A percentile compares a stretch with the other conserved stretches of the same genome.
Conservation (phyloP, 2,797 vertebrate species). For the Salmo trutta region DNA sequence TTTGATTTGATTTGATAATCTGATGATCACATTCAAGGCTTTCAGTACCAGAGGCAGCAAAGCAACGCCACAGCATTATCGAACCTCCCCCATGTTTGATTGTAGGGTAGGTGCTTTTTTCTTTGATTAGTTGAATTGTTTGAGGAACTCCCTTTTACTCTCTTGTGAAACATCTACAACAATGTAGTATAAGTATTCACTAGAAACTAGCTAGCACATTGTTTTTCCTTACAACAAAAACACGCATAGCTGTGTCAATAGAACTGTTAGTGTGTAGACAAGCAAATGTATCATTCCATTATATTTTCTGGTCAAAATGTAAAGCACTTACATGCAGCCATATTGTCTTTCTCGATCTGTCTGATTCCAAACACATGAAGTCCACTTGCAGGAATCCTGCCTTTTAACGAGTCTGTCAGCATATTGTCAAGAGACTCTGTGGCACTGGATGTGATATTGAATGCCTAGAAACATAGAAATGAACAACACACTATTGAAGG, state of each 20-base stretch:
- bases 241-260: background rate
- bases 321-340: slow-evolving; percentile 80
- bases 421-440: slow-evolving; percentile 85
- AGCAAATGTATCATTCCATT: background rate
- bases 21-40: too few species aligned
- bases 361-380: slow-evolving; percentile 90
- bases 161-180: too few species aligned
- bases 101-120: too few species aligned
- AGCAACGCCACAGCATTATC: too few species aligned
- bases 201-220: too few species aligned
- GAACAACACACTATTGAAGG: background rate
- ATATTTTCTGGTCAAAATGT: background rate
- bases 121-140: too few species aligned
- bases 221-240: background rate
- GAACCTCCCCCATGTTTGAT: too few species aligned
- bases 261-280: slow-evolving; percentile 7
- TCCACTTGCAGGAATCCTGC: slow-evolving; percentile 84
- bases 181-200: too few species aligned
- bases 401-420: slow-evolving; percentile 87
- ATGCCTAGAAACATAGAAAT: slow-evolving; percentile 79
- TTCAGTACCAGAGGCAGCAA: too few species aligned
- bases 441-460: slow-evolving; percentile 85
- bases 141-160: too few species aligned
- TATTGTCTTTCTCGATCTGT: slow-evolving; percentile 88
- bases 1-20: too few species aligned